Percentiles rank a stretch among this genome's conserved stretches.
Conservation (phyloP, 2,113 vertebrate species). For the Nematolebias whitei region DNA sequence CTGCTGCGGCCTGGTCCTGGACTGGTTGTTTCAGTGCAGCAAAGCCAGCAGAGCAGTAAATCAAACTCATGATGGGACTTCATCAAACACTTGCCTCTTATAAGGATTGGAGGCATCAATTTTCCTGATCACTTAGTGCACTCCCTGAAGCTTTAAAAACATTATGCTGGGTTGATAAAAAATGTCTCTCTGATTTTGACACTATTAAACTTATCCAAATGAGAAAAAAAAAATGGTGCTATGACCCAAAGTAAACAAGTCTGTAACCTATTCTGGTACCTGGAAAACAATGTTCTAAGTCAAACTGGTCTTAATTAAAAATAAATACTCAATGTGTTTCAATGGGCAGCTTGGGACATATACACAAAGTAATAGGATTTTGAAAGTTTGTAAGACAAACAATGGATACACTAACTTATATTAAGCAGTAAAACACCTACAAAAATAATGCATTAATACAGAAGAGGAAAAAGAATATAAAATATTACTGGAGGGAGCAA, state of each 20-base stretch:
- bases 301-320: background rate
- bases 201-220: constrained; percentile 18
- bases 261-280: background rate
- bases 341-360: background rate
- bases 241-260: constrained; percentile 1
- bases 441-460: no score
- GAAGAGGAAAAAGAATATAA: no score
- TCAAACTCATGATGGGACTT: constrained; percentile 57
- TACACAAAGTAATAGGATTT: background rate
- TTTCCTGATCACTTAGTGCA: constrained; percentile 22
- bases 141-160: constrained; percentile 34
- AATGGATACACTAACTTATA: background rate
- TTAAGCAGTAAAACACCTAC: background rate
- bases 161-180: constrained; percentile 28
- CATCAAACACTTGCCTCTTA: constrained; percentile 47
- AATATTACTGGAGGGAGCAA: no score
- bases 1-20: constrained; percentile 33
- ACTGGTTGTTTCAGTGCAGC: constrained; percentile 35
- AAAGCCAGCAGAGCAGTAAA: constrained; percentile 50
- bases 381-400: background rate
- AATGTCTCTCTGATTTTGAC: constrained; percentile 29
- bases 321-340: background rate
- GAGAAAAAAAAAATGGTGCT: constrained; percentile 13
- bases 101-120: constrained; percentile 39
- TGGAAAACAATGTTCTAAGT: background rate